Evolutionary conservation across 1,140 invertebrate species (phyloP), one percentile per base, ranked within the genome.

Genomic region (Tetraneura akinire): DNA sequence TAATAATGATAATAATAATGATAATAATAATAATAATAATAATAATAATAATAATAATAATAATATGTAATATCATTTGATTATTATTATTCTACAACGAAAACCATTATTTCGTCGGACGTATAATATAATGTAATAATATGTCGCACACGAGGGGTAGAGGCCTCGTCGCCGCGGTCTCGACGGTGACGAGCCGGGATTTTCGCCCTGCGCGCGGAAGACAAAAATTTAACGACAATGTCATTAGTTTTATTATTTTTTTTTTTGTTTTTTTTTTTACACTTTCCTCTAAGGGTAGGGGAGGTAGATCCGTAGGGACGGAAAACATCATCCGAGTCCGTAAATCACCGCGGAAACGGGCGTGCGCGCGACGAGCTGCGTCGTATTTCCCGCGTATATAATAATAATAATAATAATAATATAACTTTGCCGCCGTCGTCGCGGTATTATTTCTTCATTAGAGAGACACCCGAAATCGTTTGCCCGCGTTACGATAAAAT

Each of bases 361-460:
- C 37, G n/a, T 6, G 3, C 62, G 14, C n/a, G 21, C 21, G 13
- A 16, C 21, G n/a, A 10, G 10, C 10, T n/a, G n/a, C 10, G 10
- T 10, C 45, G 45, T 47, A n/a, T n/a, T n/a, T n/a, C n/a, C n/a
- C n/a, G n/a, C n/a, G 26, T 8, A n/a, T n/a, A n/a, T n/a, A n/a
- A n/a, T n/a, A n/a, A n/a, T n/a, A n/a, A n/a, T n/a, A n/a, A n/a
- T n/a, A n/a, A n/a, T n/a, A n/a, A n/a, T n/a, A n/a, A n/a, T n/a
- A n/a, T n/a, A 29, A 6, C n/a, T 21, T 3, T 45, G 32, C n/a
- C 32, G 5, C 26, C 71, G n/a, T 57, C 21, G n/a, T n/a, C n/a
- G n/a, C n/a, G 21, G 26, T 23, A 57, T 57, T 74, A 55, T 74
- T 74, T 74, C 71, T 74, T 74, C 71, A 55, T 74, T 74, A 55